Conservation (phyloP, 2,797 vertebrate species). For the Platyrinchus mystaceus region DNA sequence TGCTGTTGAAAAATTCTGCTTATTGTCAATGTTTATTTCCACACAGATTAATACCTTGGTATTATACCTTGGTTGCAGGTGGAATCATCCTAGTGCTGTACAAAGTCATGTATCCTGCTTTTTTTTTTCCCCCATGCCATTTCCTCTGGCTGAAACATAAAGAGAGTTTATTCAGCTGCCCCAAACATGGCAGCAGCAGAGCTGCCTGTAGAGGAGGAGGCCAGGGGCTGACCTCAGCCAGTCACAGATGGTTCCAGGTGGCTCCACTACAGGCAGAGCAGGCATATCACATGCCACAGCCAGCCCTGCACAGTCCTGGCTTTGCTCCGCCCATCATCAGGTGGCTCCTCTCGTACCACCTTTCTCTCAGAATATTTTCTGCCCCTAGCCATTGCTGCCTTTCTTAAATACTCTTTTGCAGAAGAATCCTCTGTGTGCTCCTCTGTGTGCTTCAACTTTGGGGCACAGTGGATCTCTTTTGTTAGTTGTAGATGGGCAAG, state of each 20-base stretch:
- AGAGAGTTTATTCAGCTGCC: not conserved
- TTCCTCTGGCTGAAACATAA: not conserved
- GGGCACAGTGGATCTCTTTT: not conserved
- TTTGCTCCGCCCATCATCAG: not conserved
- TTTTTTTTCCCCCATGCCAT: not conserved
- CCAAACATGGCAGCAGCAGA: accelerated
- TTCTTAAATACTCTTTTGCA: not conserved
- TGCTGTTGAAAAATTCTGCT: not conserved
- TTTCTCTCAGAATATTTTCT: not conserved
- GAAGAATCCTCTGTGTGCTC: not conserved
- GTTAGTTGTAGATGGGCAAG: not conserved
- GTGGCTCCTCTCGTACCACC: accelerated
- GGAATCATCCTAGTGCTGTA: not conserved
- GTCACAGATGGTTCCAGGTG: not conserved
- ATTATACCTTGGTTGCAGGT: not conserved
- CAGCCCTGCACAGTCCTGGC: not conserved
- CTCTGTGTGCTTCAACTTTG: not conserved
- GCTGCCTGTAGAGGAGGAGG: no score
- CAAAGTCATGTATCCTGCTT: not conserved
- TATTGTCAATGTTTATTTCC: not conserved
- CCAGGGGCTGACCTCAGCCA: not conserved
- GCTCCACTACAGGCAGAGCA: not conserved
- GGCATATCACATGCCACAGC: accelerated
- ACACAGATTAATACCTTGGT: not conserved
- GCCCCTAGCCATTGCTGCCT: not conserved